phyloP scores from a whole-genome alignment of 1,140 invertebrate species.

The Bombus difficillimus region DNA sequence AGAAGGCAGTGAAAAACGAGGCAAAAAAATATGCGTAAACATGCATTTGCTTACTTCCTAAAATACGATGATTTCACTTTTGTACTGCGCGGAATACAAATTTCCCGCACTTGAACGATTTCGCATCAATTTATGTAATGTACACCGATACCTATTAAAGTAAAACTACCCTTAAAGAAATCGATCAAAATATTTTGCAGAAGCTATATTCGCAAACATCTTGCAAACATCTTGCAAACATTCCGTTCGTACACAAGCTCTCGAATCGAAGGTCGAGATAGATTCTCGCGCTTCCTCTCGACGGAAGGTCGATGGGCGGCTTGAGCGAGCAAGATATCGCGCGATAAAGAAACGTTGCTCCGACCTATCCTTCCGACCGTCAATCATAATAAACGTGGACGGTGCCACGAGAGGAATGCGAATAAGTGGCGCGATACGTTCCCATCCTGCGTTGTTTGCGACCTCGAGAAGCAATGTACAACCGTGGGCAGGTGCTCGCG shows the following conservation, averaged over 20 bases:
- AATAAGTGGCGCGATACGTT: constrained; percentile 44
- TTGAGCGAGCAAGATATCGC: background rate
- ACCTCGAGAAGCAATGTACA: constrained; percentile 5
- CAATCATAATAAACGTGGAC: constrained; percentile 49
- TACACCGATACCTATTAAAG: background rate
- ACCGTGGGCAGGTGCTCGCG: background rate
- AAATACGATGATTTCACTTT: background rate
- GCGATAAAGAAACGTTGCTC: constrained; percentile 45
- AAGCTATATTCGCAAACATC: too few relatives aligned
- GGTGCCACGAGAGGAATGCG: constrained; percentile 44
- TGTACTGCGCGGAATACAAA: background rate
- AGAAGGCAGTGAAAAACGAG: background rate
- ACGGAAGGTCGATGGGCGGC: background rate
- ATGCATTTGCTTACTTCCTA: background rate
- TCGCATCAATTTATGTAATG: background rate
- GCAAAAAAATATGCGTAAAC: background rate
- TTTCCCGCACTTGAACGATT: background rate
- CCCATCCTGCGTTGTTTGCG: constrained; percentile 41
- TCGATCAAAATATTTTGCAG: background rate
- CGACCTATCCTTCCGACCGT: constrained; percentile 43
- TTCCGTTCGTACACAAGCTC: background rate
- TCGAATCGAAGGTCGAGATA: background rate
- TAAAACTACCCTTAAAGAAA: background rate
- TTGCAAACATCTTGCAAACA: background rate
- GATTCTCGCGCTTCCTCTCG: background rate